A percentile compares a stretch with the other conserved stretches of the same genome.
These are phyloP conservation scores for Cryptus armator DNA, from an alignment of 2,888 invertebrate species.

Conservation along the genomic window DNA sequence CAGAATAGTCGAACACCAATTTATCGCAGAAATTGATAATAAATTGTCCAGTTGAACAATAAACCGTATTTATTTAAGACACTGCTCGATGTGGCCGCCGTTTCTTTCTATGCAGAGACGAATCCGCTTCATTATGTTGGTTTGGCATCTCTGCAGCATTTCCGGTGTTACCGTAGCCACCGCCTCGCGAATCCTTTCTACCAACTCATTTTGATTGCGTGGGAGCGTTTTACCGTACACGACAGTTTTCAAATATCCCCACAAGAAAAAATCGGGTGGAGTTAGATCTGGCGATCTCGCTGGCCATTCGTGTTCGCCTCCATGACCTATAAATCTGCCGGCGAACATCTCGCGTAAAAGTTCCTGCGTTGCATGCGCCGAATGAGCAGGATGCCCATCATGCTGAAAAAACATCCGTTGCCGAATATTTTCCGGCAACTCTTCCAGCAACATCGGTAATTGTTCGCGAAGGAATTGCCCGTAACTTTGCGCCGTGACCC, in stretches of 20 bases:
- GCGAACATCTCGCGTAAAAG: neutral
- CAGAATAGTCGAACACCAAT: too few species aligned
- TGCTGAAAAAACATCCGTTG: neutral
- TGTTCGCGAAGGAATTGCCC: neutral
- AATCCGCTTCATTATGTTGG: too few species aligned
- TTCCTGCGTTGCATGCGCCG: neutral
- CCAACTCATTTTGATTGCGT: neutral
- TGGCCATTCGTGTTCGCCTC: constrained; percentile 1
- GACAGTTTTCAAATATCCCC: neutral
- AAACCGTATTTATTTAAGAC: too few species aligned
- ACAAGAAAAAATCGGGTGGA: constrained; percentile 6
- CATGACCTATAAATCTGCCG: neutral
- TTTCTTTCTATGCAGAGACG: too few species aligned
- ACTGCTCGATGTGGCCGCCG: too few species aligned
- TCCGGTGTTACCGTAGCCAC: too few species aligned
- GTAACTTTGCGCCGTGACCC: neutral
- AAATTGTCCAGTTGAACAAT: too few species aligned
- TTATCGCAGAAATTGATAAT: too few species aligned
- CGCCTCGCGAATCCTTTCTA: neutral
- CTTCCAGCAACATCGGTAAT: neutral
- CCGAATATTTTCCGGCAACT: neutral
- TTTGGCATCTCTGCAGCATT: too few species aligned
- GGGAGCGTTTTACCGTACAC: constrained; percentile 1
- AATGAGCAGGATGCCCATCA: neutral
- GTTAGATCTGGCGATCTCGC: constrained; percentile 25